Conservation (phyloP, 1,140 invertebrate species). For the Lasioglossum albipes region DNA sequence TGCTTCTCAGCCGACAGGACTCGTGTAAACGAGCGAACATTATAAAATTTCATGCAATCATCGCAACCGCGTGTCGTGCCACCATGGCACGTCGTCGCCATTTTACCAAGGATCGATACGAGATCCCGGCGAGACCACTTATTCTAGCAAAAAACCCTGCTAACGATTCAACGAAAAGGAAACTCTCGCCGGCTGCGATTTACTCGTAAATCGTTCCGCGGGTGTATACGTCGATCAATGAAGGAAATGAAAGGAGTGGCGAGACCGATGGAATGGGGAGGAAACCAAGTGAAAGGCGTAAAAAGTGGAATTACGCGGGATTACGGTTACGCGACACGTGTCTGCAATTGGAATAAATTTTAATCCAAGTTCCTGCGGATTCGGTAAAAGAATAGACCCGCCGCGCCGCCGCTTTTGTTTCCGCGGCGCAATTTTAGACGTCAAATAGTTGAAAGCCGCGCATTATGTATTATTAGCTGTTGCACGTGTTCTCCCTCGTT, state of each 20-base stretch:
- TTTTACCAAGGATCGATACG: constrained; percentile 2
- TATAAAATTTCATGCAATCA: neutral
- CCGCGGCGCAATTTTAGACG: neutral
- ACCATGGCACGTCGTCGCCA: no score
- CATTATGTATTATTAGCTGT: neutral
- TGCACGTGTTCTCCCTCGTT: neutral
- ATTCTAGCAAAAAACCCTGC: constrained; percentile 30
- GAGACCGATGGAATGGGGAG: neutral
- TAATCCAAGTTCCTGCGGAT: neutral
- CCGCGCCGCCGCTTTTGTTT: neutral
- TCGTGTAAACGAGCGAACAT: neutral
- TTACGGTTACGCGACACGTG: constrained; percentile 15
- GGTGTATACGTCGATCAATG: constrained; percentile 29
- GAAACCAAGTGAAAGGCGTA: neutral
- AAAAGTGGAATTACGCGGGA: constrained; percentile 19
- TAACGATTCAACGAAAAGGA: constrained; percentile 48
- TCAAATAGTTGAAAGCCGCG: neutral
- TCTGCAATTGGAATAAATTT: constrained; percentile 31
- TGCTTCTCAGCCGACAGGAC: neutral
- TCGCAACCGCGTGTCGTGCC: neutral
- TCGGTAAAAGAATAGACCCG: neutral
- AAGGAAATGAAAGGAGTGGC: constrained; percentile 23
- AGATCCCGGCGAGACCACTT: constrained; percentile 34
- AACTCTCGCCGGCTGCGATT: constrained; percentile 30
- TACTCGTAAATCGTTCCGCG: constrained; percentile 34